Evolutionary conservation across 2,797 vertebrate species (phyloP), one percentile per base, ranked within the genome.

Genomic region (Karalla daura): DNA sequence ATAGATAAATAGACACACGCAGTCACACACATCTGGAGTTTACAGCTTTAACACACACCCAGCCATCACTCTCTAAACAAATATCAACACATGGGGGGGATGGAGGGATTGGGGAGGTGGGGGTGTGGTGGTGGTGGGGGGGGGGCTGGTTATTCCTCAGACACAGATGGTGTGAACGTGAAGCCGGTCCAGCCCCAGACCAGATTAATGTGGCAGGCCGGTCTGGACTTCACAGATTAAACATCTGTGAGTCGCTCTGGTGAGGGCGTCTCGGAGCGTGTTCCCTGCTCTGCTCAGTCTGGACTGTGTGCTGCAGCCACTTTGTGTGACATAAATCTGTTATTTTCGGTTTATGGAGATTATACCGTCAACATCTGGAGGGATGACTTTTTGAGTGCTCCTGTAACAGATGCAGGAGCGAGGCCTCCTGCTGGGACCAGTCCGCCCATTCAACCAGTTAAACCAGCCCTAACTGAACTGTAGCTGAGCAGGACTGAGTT

Each of bases 291-390:
- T n/a, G n/a, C n/a, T 27, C 44, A 27, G 39, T 66, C 25, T 60
- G 49, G 14, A 45, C 17, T 36, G 7, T 54, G 25, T 27, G 35
- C 17, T 41, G 30, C 11, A 0, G 47, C 68, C 28, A 30, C 44
- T 64, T 64, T 54, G 41, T 64, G 36, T 53, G 43, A 56, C 46
- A 50, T 69, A 61, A 75, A 61, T 81, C 46, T 68, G n/a, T 54
- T 75, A 37, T 75, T 75, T 78, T 68, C 63, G 61, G 28, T 50
- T 75, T 55, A 40, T 49, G 25, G 20, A 51, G 70, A 55, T 80
- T 82, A 72, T 77, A 49, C 30, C 55, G 12, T 68, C 52, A 78
- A 76, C 78, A 82, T 85, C 71, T 86, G 78, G 64, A 68, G 36
- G 40, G 59, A n/a, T 28, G n/a, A 40, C 43, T 36, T 56, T 23